Evolutionary conservation across 1,140 invertebrate genomes (phyloP), one percentile per base, ranked within the genome.

Genomic region (Heliconius eleuchia): DNA sequence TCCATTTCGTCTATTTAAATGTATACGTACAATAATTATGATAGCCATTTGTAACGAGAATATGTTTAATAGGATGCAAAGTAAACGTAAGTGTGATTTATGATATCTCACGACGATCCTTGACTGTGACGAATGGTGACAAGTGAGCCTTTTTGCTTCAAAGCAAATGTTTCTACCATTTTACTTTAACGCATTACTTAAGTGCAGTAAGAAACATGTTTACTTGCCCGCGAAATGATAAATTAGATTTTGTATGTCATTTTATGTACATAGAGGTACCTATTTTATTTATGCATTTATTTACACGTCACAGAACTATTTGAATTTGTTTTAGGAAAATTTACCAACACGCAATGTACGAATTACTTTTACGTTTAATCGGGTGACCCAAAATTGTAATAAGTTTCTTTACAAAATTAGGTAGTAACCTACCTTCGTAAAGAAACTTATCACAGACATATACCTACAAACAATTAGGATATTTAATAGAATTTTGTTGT

Each of bases 101-200:
- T 66, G 60, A 66, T 66, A 66, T 66, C 60, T 66, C 60, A 66
- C 60, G 60, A 66, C 60, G 60, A 66, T 66, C 60, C 60, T 66
- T 66, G 60, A 66, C 60, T 66, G 60, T 66, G 60, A 66, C 60
- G 60, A 66, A 66, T 66, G 60, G 13, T 6, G 60, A 66, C 60
- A 66, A 66, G 60, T 66, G 27, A 66, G 27, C 60, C 60, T 66
- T 66, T 66, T 66, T 66, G 60, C 60, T 27, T 66, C 60, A 30
- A 66, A 66, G 60, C 13, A 27, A 66, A 66, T 66, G 60, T 66
- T 66, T 30, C 60, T 30, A 30, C 60, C 60, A 66, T 66, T 66
- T 30, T 66, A 18, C 55, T 57, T 57, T 57, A 57, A 57, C 55
- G 55, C 55, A 57, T 8, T 57, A 57, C 60, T 66, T 66, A 66